Evolutionary conservation across 2,113 vertebrate genomes (phyloP), one percentile per base, ranked within the genome.

Genomic region (Chlorodrepanis virens): DNA sequence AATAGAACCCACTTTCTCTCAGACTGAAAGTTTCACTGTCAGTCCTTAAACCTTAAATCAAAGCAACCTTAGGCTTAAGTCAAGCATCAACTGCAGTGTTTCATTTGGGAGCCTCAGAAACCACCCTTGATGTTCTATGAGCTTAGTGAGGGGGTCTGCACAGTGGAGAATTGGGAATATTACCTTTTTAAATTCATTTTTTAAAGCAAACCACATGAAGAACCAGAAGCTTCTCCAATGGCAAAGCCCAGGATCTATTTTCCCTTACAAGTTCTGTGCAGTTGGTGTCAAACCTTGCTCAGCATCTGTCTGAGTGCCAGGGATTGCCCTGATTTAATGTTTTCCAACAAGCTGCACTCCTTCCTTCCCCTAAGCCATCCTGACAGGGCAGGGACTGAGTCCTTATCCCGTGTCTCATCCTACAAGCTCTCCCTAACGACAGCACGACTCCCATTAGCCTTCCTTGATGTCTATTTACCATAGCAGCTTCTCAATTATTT

Each of bases 401-500:
- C 85, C 70, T 87, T 10, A 67, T 63, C 93, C 89, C 2, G 40
- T 10, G 70, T 44, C 95, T 92, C 83, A 49, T 93, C 64, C 5
- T 7, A 83, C 86, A 78, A 80, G 74, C 2, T 91, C 94, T 74
- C 77, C 59, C 92, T 76, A 61, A 96, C 31, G 94, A 47, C 91
- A 95, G 25, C 56, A 10, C 52, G 75, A 63, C 77, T 97, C 96
- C 96, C 96, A 93, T 97, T 89, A 89, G 81, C 95, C 77, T 75
- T 67, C 70, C 83, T 96, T 95, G 93, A 96, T 91, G 96, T 94
- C 91, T 94, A 85, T 93, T 96, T 90, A 52, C 94, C 85, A 39
- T 9, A 96, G 94, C 94, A 96, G 95, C 94, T 91, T n/a, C 76
- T 97, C 94, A 97, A 92, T 97, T 95, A 97, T 97, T 97, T 94